Evolutionary conservation across 2,888 invertebrate genomes (phyloP).

Genomic region (Allolobophora icterica): DNA sequence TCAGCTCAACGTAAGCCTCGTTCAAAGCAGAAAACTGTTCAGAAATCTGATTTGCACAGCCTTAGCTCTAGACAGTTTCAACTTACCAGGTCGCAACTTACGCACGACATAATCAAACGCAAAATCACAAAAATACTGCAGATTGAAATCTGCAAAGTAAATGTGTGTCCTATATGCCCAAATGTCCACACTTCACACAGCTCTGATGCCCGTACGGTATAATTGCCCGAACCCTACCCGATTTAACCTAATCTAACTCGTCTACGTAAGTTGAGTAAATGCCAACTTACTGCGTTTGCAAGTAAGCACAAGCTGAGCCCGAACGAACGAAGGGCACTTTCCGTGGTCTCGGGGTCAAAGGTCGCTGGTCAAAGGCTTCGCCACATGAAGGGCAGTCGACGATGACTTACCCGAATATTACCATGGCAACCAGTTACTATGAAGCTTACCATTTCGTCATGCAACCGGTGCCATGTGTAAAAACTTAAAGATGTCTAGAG

Average conservation of each 20-base stretch:
- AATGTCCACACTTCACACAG: background rate
- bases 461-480: conserved; percentile 19
- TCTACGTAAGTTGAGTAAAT: conserved; percentile 25
- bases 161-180: background rate
- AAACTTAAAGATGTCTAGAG: background rate
- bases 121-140: background rate
- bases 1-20: background rate
- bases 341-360: background rate
- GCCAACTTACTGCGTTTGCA: conserved; percentile 29
- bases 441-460: conserved; percentile 24
- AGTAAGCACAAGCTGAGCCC: conserved; percentile 6
- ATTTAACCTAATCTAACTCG: background rate
- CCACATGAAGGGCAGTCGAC: conserved; percentile 6
- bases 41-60: background rate
- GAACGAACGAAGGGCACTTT: background rate
- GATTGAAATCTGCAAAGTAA: background rate
- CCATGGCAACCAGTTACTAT: conserved; percentile 31
- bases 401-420: conserved; percentile 33
- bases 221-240: background rate
- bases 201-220: background rate
- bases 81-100: background rate
- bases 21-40: background rate
- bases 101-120: background rate
- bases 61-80: no score
- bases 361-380: conserved; percentile 19